Evolutionary conservation across 2,797 vertebrate genomes (phyloP).

Genomic region (Chlorospingus semifuscus): DNA sequence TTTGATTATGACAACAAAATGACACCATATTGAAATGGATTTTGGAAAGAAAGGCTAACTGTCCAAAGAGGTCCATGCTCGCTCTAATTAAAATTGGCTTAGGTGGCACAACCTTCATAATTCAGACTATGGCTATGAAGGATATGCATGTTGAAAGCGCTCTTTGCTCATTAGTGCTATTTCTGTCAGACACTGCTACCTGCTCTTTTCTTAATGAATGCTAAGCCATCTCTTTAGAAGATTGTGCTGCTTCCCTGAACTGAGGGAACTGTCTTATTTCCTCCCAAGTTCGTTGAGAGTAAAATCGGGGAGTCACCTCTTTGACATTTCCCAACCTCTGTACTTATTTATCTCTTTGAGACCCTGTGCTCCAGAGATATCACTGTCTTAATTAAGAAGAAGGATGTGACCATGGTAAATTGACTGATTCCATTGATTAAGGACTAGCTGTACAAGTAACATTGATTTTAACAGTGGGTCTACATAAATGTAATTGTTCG

Average conservation of each 20-base stretch:
- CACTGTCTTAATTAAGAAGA: slow-evolving; percentile 92
- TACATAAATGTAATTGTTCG: slow-evolving; percentile 90
- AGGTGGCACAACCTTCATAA: slow-evolving; percentile 82
- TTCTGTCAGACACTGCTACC: slow-evolving; percentile 81
- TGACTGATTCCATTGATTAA: slow-evolving; percentile 90
- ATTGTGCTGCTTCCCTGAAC: slow-evolving; percentile 69
- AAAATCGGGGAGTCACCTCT: slow-evolving; percentile 80
- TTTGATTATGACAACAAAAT: slow-evolving; percentile 87
- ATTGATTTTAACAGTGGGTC: slow-evolving; percentile 88
- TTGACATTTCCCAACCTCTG: slow-evolving; percentile 83
- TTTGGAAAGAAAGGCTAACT: slow-evolving; percentile 86
- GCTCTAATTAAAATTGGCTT: slow-evolving; percentile 86
- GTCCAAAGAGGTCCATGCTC: slow-evolving; percentile 82
- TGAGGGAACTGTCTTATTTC: slow-evolving; percentile 78
- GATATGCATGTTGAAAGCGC: slow-evolving; percentile 77
- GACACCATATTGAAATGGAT: slow-evolving; percentile 85
- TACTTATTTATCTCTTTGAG: slow-evolving; percentile 85
- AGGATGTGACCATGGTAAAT: slow-evolving; percentile 86
- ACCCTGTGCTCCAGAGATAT: slow-evolving; percentile 84
- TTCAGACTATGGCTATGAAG: slow-evolving; percentile 78
- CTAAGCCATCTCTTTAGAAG: slow-evolving; percentile 79
- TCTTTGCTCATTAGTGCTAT: slow-evolving; percentile 84
- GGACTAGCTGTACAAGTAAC: slow-evolving; percentile 85
- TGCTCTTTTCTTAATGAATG: slow-evolving; percentile 84
- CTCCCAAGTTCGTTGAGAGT: slow-evolving; percentile 77